Evolutionary conservation across 2,113 vertebrate species (phyloP).

Genomic region (Myrmecobius fasciatus): DNA sequence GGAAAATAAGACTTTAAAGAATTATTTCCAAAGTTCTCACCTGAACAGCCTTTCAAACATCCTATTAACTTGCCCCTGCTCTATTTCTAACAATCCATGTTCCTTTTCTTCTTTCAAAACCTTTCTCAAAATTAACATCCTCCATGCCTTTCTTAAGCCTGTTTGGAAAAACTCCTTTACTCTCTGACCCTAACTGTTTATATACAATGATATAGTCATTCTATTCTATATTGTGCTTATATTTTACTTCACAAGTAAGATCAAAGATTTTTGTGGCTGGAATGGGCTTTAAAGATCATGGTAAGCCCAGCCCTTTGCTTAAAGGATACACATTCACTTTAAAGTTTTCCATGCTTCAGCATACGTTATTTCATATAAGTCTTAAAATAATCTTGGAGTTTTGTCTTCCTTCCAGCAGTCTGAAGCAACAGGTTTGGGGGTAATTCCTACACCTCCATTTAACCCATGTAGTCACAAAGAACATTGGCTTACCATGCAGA

Average conservation of each 20-base stretch:
- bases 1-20: not conserved
- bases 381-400: not conserved
- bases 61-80: not conserved
- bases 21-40: not conserved
- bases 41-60: not conserved
- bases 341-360: not conserved
- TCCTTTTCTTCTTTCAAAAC: not conserved
- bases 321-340: not conserved
- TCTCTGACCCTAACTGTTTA: not conserved
- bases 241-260: not conserved
- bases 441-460: not conserved
- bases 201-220: not conserved
- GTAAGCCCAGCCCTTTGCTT: too few relatives aligned
- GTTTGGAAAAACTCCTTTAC: not conserved
- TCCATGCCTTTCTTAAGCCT: not conserved
- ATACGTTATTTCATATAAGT: not conserved
- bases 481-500: not conserved
- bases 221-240: not conserved
- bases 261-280: too few relatives aligned
- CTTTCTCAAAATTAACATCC: not conserved
- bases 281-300: too few relatives aligned
- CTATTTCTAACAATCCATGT: not conserved
- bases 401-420: too few relatives aligned
- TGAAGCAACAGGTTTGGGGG: not conserved
- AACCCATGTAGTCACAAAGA: not conserved